These are phyloP conservation scores for Mellivora capensis DNA, from an alignment of 2,113 vertebrate genomes.

Conservation along the genomic window DNA sequence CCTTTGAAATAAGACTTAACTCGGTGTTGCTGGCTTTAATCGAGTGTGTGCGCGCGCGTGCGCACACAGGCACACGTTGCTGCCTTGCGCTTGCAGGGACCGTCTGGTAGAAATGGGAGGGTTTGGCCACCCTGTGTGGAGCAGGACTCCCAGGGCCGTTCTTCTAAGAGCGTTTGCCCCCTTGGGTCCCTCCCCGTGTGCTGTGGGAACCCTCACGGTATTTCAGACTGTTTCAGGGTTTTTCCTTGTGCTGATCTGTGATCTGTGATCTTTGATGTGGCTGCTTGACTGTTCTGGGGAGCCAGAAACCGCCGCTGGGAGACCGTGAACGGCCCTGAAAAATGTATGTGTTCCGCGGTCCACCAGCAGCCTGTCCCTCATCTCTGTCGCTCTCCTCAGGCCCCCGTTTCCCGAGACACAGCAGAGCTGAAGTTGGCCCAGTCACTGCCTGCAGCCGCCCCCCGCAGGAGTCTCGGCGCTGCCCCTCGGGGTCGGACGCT, in stretches of 20 bases:
- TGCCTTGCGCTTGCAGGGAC: neutral
- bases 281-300: neutral
- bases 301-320: neutral
- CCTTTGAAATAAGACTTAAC: neutral
- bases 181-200: neutral
- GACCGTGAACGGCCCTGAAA: no score
- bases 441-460: neutral
- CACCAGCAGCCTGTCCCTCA: neutral
- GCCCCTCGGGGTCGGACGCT: neutral
- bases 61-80: neutral
- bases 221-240: neutral
- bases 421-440: neutral
- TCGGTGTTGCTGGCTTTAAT: neutral
- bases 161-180: neutral
- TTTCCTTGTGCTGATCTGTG: neutral
- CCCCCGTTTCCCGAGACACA: neutral
- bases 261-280: neutral
- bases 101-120: neutral
- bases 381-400: neutral
- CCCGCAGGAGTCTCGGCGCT: neutral
- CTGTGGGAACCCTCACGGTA: neutral
- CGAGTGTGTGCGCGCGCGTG: rapidly evolving
- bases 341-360: neutral
- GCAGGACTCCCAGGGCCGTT: neutral
- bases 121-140: neutral